A percentile compares a stretch with the other conserved stretches of the same genome.
phyloP scores from a whole-genome alignment of 2,888 invertebrate species.

The Brenthis daphne region DNA sequence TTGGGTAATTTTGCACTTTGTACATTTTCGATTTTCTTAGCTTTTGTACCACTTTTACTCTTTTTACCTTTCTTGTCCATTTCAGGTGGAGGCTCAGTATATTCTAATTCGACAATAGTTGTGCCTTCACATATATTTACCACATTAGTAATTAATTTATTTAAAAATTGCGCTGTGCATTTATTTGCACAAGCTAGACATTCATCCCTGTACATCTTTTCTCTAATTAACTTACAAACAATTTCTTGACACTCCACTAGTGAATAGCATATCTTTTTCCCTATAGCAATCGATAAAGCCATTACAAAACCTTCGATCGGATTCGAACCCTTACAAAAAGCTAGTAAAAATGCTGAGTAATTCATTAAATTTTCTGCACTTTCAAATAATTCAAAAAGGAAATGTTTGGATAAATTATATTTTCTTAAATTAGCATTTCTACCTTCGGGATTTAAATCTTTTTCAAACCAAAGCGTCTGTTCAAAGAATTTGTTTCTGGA shows the following conservation, averaged over 20 bases:
- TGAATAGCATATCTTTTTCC: conserved; percentile 77
- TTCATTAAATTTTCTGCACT: conserved; percentile 74
- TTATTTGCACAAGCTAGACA: conserved; percentile 62
- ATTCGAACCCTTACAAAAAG: conserved; percentile 83
- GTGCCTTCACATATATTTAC: conserved; percentile 64
- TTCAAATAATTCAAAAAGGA: conserved; percentile 82
- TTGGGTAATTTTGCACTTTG: conserved; percentile 60
- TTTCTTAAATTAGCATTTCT: conserved; percentile 54
- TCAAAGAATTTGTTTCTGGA: conserved; percentile 58
- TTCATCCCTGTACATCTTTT: conserved; percentile 65
- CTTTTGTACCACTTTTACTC: conserved; percentile 47
- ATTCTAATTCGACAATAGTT: conserved; percentile 62
- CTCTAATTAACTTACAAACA: conserved; percentile 63
- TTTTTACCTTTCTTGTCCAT: conserved; percentile 59
- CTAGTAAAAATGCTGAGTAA: conserved; percentile 84
- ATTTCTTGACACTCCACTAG: conserved; percentile 74
- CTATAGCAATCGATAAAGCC: conserved; percentile 81
- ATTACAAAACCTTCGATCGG: conserved; percentile 81
- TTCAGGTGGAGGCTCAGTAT: conserved; percentile 49
- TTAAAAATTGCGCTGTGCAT: conserved; percentile 61
- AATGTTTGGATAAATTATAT: conserved; percentile 75
- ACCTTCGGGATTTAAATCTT: conserved; percentile 55
- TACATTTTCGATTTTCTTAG: conserved; percentile 52
- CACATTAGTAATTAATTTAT: conserved; percentile 57
- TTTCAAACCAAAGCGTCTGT: conserved; percentile 68